Evolutionary conservation across 1,140 invertebrate genomes (phyloP), one percentile per base, ranked within the genome.

Genomic region (Drosophila quadrilineata): DNA sequence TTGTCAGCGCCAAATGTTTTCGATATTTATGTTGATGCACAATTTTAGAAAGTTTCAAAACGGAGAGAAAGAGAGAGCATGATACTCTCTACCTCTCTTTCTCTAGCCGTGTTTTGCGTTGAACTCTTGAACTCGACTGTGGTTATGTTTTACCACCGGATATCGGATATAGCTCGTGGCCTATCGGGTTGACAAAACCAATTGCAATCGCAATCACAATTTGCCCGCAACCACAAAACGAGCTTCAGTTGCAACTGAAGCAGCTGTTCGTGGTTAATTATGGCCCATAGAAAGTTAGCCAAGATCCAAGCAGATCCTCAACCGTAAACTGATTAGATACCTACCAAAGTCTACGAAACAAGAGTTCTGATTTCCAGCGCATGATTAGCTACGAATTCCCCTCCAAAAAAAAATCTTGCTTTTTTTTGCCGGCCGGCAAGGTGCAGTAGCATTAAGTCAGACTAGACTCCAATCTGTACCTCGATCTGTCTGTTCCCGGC

Each of bases 91-190:
- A 16, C 40, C 40, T 53, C 56, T 60, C 35, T 71, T 36, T 19
- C 31, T 35, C n/a, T n/a, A n/a, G 19, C 31, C 50, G 17, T 40
- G 26, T 54, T 70, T 60, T 46, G 35, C 26, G 41, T 58, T 59
- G 75, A 69, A 66, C 76, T 60, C 68, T 64, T 77, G 73, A 73
- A 82, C 77, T 84, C 52, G 77, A 75, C 64, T 79, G 64, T 68
- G 33, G 40, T 53, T 38, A 35, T n/a, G 72, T 63, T n/a, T n/a
- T n/a, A n/a, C n/a, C n/a, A n/a, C 58, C 48, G 28, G 17, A 36
- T 50, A 75, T 64, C 63, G 74, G 46, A 72, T 57, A 76, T 75
- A 49, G 36, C 66, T 53, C 29, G 43, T 17, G 35, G 56, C 52
- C 50, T 71, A 74, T 82, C 69, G 43, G n/a, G 72, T 71, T 82